Evolutionary conservation across 2,797 vertebrate species (phyloP).

Genomic region (Hippoglossus hippoglossus): DNA sequence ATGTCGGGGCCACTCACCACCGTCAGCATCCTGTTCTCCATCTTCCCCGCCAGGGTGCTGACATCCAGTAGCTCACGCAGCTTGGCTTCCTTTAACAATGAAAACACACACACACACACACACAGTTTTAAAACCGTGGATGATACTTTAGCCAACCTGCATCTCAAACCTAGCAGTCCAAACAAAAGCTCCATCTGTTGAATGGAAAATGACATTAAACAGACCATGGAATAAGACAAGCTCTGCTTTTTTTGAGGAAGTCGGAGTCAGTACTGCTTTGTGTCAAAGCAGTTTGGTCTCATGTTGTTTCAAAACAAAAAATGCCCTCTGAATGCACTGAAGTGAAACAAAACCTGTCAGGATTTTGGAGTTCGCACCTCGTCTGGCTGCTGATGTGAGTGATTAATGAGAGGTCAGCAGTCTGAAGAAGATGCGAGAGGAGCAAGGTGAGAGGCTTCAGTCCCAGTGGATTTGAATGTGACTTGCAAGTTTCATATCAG

Average conservation of each 20-base stretch:
- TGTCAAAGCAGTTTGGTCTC: conserved; percentile 37
- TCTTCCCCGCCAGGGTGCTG: conserved; percentile 87
- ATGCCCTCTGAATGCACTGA: background rate
- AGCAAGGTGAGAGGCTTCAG: conserved; percentile 8
- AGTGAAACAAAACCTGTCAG: conserved; percentile 34
- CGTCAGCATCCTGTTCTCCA: conserved; percentile 94
- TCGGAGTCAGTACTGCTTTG: conserved; percentile 37
- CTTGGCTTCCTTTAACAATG: conserved; percentile 89
- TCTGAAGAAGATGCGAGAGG: conserved; percentile 15
- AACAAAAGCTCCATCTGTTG: conserved; percentile 18
- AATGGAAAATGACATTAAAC: conserved; percentile 39
- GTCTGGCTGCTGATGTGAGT: conserved; percentile 44
- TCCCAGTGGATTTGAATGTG: conserved; percentile 1
- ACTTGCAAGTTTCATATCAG: conserved; percentile 8
- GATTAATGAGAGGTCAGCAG: conserved; percentile 59
- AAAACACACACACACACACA: conserved; percentile 2
- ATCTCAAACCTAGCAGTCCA: conserved; percentile 14
- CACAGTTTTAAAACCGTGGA: background rate
- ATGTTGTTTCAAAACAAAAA: conserved; percentile 28
- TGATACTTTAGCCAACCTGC: background rate
- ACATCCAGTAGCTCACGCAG: conserved; percentile 94
- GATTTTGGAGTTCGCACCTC: conserved; percentile 7
- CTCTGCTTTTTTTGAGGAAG: conserved; percentile 39
- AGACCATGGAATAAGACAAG: conserved; percentile 28
- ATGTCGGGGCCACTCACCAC: conserved; percentile 95